Evolutionary conservation across 2,888 invertebrate species (phyloP).

Genomic region (Ormyrus nitidulus): DNA sequence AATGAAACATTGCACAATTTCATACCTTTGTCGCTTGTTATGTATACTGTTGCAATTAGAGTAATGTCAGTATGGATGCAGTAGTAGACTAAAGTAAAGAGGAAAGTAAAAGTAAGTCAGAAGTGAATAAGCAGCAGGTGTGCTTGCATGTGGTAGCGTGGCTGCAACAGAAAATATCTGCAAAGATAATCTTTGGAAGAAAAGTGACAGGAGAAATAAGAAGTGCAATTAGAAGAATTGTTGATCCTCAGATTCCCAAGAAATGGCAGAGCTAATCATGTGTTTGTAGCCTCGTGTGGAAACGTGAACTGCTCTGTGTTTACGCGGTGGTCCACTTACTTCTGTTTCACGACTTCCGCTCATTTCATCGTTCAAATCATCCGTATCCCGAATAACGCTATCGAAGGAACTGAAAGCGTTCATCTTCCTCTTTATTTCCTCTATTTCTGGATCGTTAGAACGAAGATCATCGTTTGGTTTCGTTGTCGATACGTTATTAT

Average conservation of each 20-base stretch:
- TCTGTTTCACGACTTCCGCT: constrained; percentile 46
- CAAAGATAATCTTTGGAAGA: no score
- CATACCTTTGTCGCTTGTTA: not conserved
- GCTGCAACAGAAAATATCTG: no score
- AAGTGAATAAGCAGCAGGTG: no score
- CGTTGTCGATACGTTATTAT: constrained; percentile 55
- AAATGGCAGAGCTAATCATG: constrained; percentile 41
- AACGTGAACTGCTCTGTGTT: constrained; percentile 59
- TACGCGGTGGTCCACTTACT: constrained; percentile 57
- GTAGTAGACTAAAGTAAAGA: no score
- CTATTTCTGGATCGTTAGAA: constrained; percentile 47
- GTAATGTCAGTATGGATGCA: not conserved
- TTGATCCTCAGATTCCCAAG: constrained; percentile 46
- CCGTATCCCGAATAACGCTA: constrained; percentile 45
- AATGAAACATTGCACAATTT: not conserved
- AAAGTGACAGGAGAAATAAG: no score
- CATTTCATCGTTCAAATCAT: constrained; percentile 46
- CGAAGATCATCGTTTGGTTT: not conserved
- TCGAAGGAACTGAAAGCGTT: constrained; percentile 48
- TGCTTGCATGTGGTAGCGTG: no score
- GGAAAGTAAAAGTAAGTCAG: no score
- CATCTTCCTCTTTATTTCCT: constrained; percentile 54
- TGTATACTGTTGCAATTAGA: not conserved
- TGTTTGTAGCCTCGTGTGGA: constrained; percentile 62
- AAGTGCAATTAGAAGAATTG: constrained; percentile 19